Percentiles rank a stretch among this genome's conserved stretches.
Evolutionary conservation across 2,113 vertebrate species (phyloP).

Genomic region (Phalacrocorax brasilianus): DNA sequence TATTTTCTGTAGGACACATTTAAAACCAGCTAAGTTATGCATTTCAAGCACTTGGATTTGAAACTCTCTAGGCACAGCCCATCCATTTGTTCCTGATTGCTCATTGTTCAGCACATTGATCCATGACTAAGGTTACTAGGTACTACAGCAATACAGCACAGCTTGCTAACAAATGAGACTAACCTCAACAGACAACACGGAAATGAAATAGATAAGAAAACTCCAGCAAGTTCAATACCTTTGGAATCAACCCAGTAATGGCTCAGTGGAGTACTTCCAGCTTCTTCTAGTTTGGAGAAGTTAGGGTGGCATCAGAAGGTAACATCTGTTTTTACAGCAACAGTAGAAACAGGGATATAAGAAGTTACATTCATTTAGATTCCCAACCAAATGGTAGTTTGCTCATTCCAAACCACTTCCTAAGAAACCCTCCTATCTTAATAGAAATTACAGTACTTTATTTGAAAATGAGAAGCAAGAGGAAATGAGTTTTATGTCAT

Average conservation of each 20-base stretch:
- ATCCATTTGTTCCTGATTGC: not conserved
- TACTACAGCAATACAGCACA: not conserved
- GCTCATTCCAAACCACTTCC: not conserved
- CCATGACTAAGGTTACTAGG: not conserved
- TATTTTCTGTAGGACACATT: not conserved
- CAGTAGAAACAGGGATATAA: not conserved
- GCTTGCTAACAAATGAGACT: not conserved
- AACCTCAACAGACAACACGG: not conserved
- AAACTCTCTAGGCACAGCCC: not conserved
- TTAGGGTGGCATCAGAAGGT: not conserved
- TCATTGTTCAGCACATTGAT: constrained; percentile 11
- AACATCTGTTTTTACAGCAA: not conserved
- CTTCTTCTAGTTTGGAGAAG: not conserved
- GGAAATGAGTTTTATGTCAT: not conserved
- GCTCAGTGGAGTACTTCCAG: not conserved
- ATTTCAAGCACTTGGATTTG: not conserved
- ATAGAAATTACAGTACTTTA: not conserved
- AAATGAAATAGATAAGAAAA: not conserved
- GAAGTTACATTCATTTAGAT: not conserved
- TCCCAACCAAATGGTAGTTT: not conserved
- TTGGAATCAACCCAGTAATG: not conserved
- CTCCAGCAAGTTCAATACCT: not conserved
- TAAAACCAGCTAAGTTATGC: not conserved
- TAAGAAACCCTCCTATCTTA: not conserved
- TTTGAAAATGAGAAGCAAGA: not conserved